Base-by-base conservation (phyloP, 2,797 vertebrate species). In the Eospalax fontanierii region DNA sequence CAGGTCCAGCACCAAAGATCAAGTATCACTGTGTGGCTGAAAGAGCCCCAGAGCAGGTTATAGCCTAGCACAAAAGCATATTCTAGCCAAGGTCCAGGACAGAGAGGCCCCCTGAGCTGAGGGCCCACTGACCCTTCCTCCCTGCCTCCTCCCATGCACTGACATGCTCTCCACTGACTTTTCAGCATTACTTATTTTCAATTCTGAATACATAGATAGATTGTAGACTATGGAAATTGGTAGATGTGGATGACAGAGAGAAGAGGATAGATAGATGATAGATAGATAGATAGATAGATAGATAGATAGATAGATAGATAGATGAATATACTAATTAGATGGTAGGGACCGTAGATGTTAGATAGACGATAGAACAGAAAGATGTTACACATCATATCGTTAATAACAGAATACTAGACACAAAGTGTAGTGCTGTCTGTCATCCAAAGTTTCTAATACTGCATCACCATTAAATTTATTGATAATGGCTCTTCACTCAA, bases 111-210 rank as follows among this genome's bases (percentile, higher is more conserved):
- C 6, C 40, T 0, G 24, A 21, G 46, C 19, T 66, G 6, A 26
- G 8, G 2, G 1, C 11, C 12, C 5, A 11, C 19, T 18, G 54
- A 18, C 21, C 8, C 26, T 15, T 4, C 0, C 19, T 1, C 63
- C 74, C 33, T 10, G 0, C 2, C 22, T 8, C 4, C 21, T 63
- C 46, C 87, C 30, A 6, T 1, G 2, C 61, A 30, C 40, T 3
- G 6, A 21, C 0, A 0, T 0, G 0, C 33, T 30, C n/a, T 76
- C 57, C 70, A 46, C 14, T 16, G 40, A 70, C 9, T 71, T 40
- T 30, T 30, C 35, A 12, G 40, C 50, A 40, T 70, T 46, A 54
- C 33, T 73, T 50, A 6, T 35, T 46, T 81, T n/a, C 38, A 63
- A 18, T 33, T 59, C 14, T 80, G 46, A 50, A 50, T 50, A 50